A percentile compares a stretch with the other conserved stretches of the same genome.
Conservation (phyloP, 1,140 invertebrate genomes). For the Drosophila arawakana region DNA sequence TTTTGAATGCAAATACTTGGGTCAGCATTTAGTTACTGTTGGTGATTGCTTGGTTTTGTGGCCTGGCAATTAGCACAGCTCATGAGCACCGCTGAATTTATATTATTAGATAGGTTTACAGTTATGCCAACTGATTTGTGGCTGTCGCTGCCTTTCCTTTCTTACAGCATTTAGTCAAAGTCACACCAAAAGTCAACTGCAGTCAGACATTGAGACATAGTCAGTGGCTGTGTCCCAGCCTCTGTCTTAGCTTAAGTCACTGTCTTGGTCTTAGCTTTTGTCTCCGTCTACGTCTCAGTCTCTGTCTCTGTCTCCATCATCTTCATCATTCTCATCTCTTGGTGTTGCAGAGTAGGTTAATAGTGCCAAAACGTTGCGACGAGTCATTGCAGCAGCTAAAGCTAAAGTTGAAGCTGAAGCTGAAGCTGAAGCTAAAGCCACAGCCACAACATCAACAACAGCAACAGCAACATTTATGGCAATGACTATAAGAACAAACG, state of each 20-base stretch:
- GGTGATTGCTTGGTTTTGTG: not conserved
- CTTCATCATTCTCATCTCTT: conserved; percentile 69
- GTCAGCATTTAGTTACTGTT: conserved; percentile 13
- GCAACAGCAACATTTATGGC: conserved; percentile 57
- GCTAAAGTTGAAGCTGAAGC: not conserved
- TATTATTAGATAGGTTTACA: conserved; percentile 74
- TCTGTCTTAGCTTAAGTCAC: not conserved
- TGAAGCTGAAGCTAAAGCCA: conserved; percentile 22
- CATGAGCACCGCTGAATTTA: conserved; percentile 63
- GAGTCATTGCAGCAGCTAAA: conserved; percentile 45
- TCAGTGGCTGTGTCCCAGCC: conserved; percentile 6
- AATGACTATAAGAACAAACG: conserved; percentile 71
- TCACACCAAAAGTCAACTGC: conserved; percentile 45
- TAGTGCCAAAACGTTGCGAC: conserved; percentile 78
- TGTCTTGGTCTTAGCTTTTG: not conserved
- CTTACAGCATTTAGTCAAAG: conserved; percentile 65
- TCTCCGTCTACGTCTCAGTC: conserved; percentile 21
- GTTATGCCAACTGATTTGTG: conserved; percentile 75
- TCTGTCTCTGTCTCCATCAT: conserved; percentile 53
- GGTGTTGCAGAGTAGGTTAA: conserved; percentile 78
- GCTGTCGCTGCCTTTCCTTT: conserved; percentile 62
- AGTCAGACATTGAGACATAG: conserved; percentile 17
- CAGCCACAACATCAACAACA: too few relatives aligned
- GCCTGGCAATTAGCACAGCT: conserved; percentile 65
- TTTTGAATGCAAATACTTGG: conserved; percentile 42